These are phyloP conservation scores for Spea hammondii DNA, from an alignment of 2,797 vertebrate genomes.

Conservation along the genomic window DNA sequence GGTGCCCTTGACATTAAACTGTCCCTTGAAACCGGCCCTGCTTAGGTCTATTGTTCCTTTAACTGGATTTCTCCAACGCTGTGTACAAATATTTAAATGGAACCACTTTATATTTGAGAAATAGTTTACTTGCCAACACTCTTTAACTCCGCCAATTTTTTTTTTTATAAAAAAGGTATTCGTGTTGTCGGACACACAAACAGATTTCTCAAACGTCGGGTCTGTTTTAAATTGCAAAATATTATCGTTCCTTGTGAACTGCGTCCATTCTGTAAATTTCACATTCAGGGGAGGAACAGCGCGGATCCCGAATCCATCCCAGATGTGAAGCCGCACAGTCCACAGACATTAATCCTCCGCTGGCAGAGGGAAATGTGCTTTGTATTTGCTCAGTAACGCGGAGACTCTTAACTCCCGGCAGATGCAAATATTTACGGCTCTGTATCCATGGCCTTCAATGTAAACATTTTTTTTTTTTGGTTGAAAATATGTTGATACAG, in stretches of 20 bases:
- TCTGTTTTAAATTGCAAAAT: background rate
- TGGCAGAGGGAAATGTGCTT: conserved; percentile 34
- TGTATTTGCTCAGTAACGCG: conserved; percentile 35
- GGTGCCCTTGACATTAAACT: no score
- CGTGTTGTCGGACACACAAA: background rate
- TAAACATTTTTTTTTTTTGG: conserved; percentile 16
- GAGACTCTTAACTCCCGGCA: conserved; percentile 27
- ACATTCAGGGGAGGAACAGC: conserved; percentile 1
- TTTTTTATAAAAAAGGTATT: background rate
- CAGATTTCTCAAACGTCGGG: background rate
- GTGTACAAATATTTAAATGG: no score
- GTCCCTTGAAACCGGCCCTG: no score
- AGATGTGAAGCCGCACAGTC: conserved; percentile 24
- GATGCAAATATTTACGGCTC: conserved; percentile 46
- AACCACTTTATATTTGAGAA: no score
- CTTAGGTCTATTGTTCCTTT: no score
- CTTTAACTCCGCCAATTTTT: no score
- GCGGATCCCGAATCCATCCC: conserved; percentile 25
- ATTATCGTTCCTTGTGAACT: background rate
- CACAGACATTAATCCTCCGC: background rate
- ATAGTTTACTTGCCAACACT: no score
- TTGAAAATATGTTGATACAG: background rate
- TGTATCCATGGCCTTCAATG: conserved; percentile 31
- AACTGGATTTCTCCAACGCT: no score
- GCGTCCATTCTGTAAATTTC: background rate